Percentiles rank a stretch among this genome's conserved stretches.
Conservation (phyloP, 1,140 invertebrate genomes). For the Sycophila sp. region DNA sequence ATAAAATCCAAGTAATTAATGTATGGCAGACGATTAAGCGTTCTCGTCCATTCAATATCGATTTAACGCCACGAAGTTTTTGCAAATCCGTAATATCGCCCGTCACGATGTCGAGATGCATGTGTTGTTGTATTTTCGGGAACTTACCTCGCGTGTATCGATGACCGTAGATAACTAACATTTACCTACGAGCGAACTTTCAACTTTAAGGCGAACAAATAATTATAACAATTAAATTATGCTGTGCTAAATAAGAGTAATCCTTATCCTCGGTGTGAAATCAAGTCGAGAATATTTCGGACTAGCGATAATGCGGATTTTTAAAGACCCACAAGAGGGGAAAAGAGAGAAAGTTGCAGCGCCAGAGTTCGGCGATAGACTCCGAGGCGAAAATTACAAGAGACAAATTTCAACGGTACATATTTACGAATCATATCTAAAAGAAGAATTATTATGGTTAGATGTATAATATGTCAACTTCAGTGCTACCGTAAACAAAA, state of each 20-base stretch:
- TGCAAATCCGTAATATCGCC: slow-evolving; percentile 28
- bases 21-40: too few relatives aligned
- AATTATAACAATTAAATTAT: slow-evolving; percentile 34
- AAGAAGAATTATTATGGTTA: slow-evolving; percentile 41
- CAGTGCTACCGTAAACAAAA: slow-evolving; percentile 49
- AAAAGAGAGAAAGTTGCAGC: background rate
- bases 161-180: slow-evolving; percentile 14
- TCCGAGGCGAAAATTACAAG: background rate
- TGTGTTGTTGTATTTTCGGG: slow-evolving; percentile 21
- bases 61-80: slow-evolving; percentile 16
- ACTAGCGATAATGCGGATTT: slow-evolving; percentile 34
- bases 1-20: slow-evolving; percentile 3
- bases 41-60: too few relatives aligned
- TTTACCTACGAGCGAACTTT: too few relatives aligned
- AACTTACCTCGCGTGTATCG: slow-evolving; percentile 35
- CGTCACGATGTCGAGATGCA: background rate
- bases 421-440: slow-evolving; percentile 25
- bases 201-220: slow-evolving; percentile 18
- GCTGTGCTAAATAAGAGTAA: slow-evolving; percentile 28
- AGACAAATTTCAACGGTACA: slow-evolving; percentile 21
- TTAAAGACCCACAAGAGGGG: background rate
- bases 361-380: background rate
- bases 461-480: slow-evolving; percentile 48
- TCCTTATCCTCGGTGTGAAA: slow-evolving; percentile 20
- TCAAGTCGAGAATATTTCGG: background rate